Percentiles rank a stretch among this genome's conserved stretches.
phyloP scores from a whole-genome alignment of 2,113 vertebrate genomes.

The Sarotherodon lohbergeri region DNA sequence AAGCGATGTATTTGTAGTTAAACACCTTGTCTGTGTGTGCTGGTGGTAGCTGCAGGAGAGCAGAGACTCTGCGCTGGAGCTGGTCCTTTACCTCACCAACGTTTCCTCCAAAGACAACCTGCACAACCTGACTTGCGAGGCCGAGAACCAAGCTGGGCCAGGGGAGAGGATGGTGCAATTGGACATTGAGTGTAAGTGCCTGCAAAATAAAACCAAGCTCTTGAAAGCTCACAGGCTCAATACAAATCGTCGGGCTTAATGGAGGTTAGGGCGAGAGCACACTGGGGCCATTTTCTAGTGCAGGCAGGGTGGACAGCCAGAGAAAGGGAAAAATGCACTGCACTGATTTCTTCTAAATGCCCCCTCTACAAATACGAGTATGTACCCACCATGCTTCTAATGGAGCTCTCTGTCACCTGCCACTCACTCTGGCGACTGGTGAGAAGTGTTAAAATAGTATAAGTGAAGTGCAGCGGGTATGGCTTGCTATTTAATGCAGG shows the following conservation, averaged over 20 bases:
- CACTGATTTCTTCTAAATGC: conserved; percentile 49
- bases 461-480: conserved; percentile 35
- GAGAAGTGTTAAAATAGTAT: conserved; percentile 45
- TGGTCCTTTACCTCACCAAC: conserved; percentile 63
- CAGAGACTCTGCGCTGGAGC: conserved; percentile 47
- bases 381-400: conserved; percentile 47
- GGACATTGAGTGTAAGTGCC: conserved; percentile 78
- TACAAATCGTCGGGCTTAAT: conserved; percentile 42
- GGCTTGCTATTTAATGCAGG: conserved; percentile 17
- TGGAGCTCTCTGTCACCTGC: conserved; percentile 56
- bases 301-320: conserved; percentile 39
- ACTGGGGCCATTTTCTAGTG: conserved; percentile 21
- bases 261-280: conserved; percentile 45
- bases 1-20: neutral
- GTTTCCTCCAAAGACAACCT: conserved; percentile 72
- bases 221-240: conserved; percentile 32
- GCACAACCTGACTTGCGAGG: conserved; percentile 75
- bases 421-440: conserved; percentile 31
- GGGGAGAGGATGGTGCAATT: conserved; percentile 66
- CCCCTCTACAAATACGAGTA: conserved; percentile 37
- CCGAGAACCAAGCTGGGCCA: conserved; percentile 75
- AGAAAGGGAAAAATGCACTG: conserved; percentile 48
- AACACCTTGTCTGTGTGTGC: neutral
- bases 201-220: conserved; percentile 19
- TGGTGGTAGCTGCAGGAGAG: conserved; percentile 29